Conservation (phyloP, 1,140 invertebrate species). For the Planococcus citri region DNA sequence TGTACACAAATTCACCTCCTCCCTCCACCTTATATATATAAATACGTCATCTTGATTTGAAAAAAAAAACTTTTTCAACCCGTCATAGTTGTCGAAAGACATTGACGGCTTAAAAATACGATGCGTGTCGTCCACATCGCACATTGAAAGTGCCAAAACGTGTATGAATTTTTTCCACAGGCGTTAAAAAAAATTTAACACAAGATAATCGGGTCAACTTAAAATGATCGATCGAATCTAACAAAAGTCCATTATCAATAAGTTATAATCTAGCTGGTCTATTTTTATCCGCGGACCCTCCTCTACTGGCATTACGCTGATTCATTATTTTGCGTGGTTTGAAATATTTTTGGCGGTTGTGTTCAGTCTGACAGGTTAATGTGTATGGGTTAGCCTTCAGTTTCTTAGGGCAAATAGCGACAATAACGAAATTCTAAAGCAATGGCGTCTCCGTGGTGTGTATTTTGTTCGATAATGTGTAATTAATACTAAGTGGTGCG, state of each 20-base stretch:
- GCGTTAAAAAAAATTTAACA: no score
- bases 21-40: no score
- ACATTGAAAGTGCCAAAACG: no score
- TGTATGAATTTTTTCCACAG: no score
- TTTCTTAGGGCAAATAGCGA: not conserved
- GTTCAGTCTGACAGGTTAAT: constrained; percentile 17
- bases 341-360: constrained; percentile 19
- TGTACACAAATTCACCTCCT: no score
- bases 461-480: not conserved
- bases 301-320: not conserved
- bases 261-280: constrained; percentile 16
- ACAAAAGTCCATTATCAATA: not conserved
- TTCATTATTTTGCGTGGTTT: constrained; percentile 16
- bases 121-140: no score
- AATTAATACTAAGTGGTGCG: no score
- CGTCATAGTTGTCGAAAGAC: no score
- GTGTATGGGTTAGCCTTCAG: constrained; percentile 16
- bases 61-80: no score
- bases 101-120: no score
- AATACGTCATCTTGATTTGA: no score
- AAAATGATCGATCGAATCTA: not conserved
- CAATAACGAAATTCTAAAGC: not conserved
- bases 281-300: not conserved
- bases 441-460: not conserved
- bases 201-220: no score